Evolutionary conservation across 1,140 invertebrate genomes (phyloP), one percentile per base, ranked within the genome.

Genomic region (Lordiphosa mommai): DNA sequence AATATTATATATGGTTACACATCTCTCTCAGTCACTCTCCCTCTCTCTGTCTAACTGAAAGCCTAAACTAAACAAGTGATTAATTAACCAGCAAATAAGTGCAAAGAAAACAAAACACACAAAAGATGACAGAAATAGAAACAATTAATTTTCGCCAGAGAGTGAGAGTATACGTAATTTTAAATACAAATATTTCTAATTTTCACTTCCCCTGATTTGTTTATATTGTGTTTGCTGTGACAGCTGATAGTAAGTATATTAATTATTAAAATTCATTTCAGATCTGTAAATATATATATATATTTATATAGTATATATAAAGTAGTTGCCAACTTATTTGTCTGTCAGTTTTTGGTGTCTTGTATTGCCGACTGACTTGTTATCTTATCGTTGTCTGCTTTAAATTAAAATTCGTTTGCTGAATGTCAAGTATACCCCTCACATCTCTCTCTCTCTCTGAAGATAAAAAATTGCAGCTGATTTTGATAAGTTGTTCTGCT

Each of bases 341-440:
- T 67, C 52, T 58, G 44, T 20, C 38, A 30, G 20, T 12, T 33
- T 8, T 27, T 32, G 17, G 17, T 52, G 40, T 61, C 27, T 63
- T 40, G n/a, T 13, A 14, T 32, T 36, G 51, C 34, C 33, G 34
- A 17, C 44, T 44, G n/a, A 30, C 55, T 61, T 61, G 64, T 52
- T 82, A 80, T 80, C 74, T 66, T 36, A 46, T 60, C 60, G 53
- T 36, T 53, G 48, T 67, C 33, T 52, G 53, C 56, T 80, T 46
- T 63, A 76, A 80, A 79, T 79, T 79, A 79, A 74, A 69, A 66
- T 66, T 82, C 38, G 43, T 58, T 16, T 6, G 30, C 29, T 48
- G 33, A 34, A 57, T 57, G 49, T 46, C 46, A 61, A 38, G 38
- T 66, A n/a, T n/a, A n/a, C n/a, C n/a, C n/a, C n/a, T n/a, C n/a